These are phyloP conservation scores for Coleophora deauratella DNA, from an alignment of 2,888 invertebrate species.

Conservation along the genomic window DNA sequence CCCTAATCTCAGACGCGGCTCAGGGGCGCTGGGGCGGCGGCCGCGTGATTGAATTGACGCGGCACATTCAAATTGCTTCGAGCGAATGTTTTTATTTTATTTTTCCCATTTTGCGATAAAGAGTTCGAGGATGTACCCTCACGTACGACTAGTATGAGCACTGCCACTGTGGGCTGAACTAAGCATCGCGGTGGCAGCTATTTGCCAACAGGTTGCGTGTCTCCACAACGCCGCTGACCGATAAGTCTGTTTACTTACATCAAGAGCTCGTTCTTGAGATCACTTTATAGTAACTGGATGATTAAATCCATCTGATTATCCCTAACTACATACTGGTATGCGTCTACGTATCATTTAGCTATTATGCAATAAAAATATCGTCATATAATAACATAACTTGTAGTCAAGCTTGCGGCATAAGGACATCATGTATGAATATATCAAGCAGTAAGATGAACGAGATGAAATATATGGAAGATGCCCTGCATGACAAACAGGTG, in stretches of 20 bases:
- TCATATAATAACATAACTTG: too few species aligned
- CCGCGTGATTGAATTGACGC: conserved; percentile 43
- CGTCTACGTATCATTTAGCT: too few species aligned
- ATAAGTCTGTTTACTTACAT: conserved; percentile 34
- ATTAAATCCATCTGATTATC: conserved; percentile 26
- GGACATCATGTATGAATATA: too few species aligned
- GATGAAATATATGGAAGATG: too few species aligned
- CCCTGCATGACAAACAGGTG: too few species aligned
- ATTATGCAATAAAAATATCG: too few species aligned
- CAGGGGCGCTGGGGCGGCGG: conserved; percentile 30
- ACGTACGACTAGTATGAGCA: background rate
- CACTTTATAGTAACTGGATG: conserved; percentile 32
- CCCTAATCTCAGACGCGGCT: conserved; percentile 40
- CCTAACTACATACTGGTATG: background rate
- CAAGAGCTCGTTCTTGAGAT: conserved; percentile 25
- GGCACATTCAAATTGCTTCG: conserved; percentile 40
- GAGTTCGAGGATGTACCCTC: background rate
- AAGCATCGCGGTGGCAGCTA: conserved; percentile 6
- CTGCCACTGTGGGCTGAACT: background rate
- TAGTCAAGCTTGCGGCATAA: too few species aligned
- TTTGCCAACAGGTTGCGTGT: conserved; percentile 11
- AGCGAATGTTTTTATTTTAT: conserved; percentile 35
- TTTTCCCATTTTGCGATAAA: conserved; percentile 25
- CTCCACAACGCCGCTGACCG: conserved; percentile 23
- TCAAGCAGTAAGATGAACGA: too few species aligned